These are phyloP conservation scores for Coenobita brevimanus DNA, from an alignment of 1,140 invertebrate species.

Conservation along the genomic window DNA sequence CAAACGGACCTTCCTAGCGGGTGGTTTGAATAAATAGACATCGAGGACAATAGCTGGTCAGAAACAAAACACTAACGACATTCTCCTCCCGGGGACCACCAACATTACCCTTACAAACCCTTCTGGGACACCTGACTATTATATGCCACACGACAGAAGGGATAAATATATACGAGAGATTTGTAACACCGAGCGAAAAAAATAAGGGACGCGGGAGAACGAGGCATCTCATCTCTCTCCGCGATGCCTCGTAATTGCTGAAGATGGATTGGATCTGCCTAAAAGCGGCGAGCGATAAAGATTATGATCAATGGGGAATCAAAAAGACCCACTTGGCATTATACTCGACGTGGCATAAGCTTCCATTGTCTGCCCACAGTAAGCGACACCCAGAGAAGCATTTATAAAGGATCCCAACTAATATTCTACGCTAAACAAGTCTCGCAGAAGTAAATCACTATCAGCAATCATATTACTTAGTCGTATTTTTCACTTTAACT, in stretches of 20 bases:
- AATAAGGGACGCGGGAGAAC: constrained; percentile 14
- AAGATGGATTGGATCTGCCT: constrained; percentile 48
- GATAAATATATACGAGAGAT: constrained; percentile 14
- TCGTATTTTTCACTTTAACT: too few species aligned
- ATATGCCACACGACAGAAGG: background rate
- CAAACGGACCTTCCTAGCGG: constrained; percentile 59
- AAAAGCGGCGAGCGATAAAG: constrained; percentile 47
- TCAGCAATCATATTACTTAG: too few species aligned
- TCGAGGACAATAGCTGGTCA: constrained; percentile 64
- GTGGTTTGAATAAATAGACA: constrained; percentile 66
- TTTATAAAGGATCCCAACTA: too few species aligned
- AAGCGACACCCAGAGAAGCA: constrained; percentile 49
- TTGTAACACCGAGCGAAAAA: too few species aligned
- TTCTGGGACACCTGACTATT: constrained; percentile 21
- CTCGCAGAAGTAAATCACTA: too few species aligned
- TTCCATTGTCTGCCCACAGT: constrained; percentile 55
- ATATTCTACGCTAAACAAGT: too few species aligned
- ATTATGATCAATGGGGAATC: constrained; percentile 60
- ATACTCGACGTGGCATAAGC: constrained; percentile 50
- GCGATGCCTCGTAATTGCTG: constrained; percentile 35
- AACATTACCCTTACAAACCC: constrained; percentile 44
- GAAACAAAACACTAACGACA: constrained; percentile 65
- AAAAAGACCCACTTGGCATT: constrained; percentile 55
- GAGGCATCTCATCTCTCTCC: constrained; percentile 28
- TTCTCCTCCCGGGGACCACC: constrained; percentile 52